Base-by-base conservation (phyloP, 1,140 invertebrate species). In the Ceratitis capitata region DNA sequence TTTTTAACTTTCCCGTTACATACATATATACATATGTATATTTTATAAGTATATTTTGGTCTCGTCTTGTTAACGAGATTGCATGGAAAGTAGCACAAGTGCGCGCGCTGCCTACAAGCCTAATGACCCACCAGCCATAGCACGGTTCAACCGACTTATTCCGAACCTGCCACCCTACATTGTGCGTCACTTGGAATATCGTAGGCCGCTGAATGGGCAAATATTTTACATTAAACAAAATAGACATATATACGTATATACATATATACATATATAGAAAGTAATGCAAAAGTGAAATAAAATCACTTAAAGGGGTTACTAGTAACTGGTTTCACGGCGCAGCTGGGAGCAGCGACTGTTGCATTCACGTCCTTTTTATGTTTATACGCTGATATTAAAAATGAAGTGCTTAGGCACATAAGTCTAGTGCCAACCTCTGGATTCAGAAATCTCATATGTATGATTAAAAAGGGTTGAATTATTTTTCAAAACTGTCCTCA, bases 391-490 rank as follows among this genome's bases (percentile, higher is more conserved):
- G 69, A 42, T 78, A 78, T 78, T 78, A 45, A 69, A 78, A 45
- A 32, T 32, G 14, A 45, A 78, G n/a, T 78, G n/a, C 69, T 78
- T 45, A 56, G 51, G 51, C 45, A 12, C 51, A 45, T 45, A 45
- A 78, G 39, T 35, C 69, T 42, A 42, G 19, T 47, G 42, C 35
- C 69, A 78, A 19, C 39, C 69, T 35, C 32, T 45, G 39, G 69
- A 78, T 78, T 78, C 42, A 78, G 69, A 78, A 78, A 78, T 78
- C 69, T 45, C 69, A 78, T 78, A 45, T 78, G 69, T 78, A 45
- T 78, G 69, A 78, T 78, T 78, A 78, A 78, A 78, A 35, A 78
- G 69, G 69, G 69, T 78, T 78, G 23, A 78, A n/a, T 45, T 39
- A 78, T 47, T 78, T 47, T 78, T 47, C n/a, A 23, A 47, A 69